Conservation (phyloP, 2,113 vertebrate genomes). For the Podiceps cristatus region DNA sequence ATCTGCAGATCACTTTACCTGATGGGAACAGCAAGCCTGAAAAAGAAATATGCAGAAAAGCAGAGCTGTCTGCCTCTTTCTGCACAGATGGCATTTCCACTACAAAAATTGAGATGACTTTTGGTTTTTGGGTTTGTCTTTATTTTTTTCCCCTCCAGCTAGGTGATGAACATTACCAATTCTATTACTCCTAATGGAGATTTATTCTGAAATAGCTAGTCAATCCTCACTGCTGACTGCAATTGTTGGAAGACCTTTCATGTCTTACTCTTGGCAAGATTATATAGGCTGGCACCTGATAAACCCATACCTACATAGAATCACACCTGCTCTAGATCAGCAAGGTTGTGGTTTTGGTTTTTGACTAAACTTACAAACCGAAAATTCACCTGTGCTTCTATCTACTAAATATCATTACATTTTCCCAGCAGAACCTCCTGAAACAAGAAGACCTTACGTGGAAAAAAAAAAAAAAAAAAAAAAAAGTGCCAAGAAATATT, state of each 20-base stretch:
- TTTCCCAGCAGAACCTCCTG: background rate
- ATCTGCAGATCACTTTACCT: background rate
- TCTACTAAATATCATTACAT: background rate
- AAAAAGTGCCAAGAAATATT: background rate
- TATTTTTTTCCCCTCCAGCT: background rate
- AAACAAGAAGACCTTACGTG: background rate
- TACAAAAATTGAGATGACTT: background rate
- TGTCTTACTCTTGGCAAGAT: background rate
- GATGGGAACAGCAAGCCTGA: background rate
- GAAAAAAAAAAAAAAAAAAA: accelerated
- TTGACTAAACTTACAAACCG: background rate
- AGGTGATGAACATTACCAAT: background rate
- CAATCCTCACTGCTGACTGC: background rate
- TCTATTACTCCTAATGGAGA: background rate
- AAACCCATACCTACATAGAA: background rate
- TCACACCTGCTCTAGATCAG: background rate
- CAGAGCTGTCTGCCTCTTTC: background rate
- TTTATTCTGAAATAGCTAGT: background rate
- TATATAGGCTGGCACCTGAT: background rate
- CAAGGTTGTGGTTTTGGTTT: background rate
- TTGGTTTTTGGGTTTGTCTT: background rate
- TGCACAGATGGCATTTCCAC: background rate
- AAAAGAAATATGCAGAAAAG: background rate
- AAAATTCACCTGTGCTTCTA: background rate
- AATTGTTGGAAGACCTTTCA: background rate